phyloP scores from a whole-genome alignment of 2,797 vertebrate species.

The Lutjanus argentimaculatus region DNA sequence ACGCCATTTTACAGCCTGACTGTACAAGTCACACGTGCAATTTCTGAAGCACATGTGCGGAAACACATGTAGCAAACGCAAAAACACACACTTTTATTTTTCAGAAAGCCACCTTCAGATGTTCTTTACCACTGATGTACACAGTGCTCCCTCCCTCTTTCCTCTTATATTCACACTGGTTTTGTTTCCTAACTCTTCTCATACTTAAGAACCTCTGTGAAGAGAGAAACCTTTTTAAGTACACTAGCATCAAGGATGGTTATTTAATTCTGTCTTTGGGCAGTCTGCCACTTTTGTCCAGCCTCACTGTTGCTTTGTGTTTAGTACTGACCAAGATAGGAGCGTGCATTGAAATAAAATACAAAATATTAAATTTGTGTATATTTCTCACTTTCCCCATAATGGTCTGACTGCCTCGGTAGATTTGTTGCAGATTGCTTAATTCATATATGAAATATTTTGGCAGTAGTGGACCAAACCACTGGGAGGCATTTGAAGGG shows the following conservation, averaged over 20 bases:
- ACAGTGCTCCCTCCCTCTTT: background rate
- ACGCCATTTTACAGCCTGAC: constrained; percentile 70
- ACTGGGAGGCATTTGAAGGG: too few relatives aligned
- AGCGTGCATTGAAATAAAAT: too few relatives aligned
- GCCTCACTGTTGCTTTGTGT: too few relatives aligned
- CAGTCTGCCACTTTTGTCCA: background rate
- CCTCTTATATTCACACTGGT: constrained; percentile 10
- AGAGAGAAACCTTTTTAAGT: constrained; percentile 13
- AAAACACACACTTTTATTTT: constrained; percentile 4
- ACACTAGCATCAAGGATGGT: background rate
- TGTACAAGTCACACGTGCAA: constrained; percentile 40
- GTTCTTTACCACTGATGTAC: constrained; percentile 5
- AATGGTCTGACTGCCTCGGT: too few relatives aligned
- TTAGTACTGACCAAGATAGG: too few relatives aligned
- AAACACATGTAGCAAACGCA: constrained; percentile 9
- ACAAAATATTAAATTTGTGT: too few relatives aligned
- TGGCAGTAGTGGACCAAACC: too few relatives aligned
- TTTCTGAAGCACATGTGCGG: constrained; percentile 29
- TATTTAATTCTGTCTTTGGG: background rate
- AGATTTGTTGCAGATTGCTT: too few relatives aligned
- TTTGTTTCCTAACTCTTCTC: constrained; percentile 12
- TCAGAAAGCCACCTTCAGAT: constrained; percentile 10
- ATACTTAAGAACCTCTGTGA: constrained; percentile 12
- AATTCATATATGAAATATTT: too few relatives aligned
- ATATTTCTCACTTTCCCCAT: too few relatives aligned